Evolutionary conservation across 1,140 invertebrate species (phyloP).

Genomic region (Aplysia californica): DNA sequence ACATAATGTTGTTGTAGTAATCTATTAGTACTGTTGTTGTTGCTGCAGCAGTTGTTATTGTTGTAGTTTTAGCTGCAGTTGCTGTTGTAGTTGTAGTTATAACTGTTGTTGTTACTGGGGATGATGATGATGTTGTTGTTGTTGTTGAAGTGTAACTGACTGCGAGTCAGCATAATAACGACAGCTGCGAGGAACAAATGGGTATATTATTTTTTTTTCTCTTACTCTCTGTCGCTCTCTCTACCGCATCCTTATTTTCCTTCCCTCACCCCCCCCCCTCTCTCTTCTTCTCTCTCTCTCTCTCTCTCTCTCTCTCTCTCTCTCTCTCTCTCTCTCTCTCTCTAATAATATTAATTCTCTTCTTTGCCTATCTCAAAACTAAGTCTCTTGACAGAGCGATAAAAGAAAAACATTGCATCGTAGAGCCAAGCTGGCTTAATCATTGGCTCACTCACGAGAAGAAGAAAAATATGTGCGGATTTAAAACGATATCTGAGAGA

Average conservation of each 20-base stretch:
- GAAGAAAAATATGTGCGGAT: too few relatives aligned
- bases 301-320: not conserved
- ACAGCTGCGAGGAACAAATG: too few relatives aligned
- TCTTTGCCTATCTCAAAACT: too few relatives aligned
- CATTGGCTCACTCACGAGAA: too few relatives aligned
- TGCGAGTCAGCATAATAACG: not conserved
- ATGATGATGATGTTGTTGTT: not conserved
- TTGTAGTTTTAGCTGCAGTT: not conserved
- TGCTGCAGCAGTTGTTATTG: not conserved
- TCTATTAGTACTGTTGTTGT: too few relatives aligned
- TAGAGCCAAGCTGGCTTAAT: too few relatives aligned
- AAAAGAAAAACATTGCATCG: too few relatives aligned
- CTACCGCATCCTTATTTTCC: not conserved
- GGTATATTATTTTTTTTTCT: too few relatives aligned
- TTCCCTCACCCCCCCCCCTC: not conserved
- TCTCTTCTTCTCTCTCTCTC: not conserved
- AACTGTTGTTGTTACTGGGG: not conserved
- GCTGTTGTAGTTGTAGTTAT: not conserved
- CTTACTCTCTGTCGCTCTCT: not conserved
- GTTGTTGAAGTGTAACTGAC: not conserved
- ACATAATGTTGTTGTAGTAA: too few relatives aligned
- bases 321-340: conserved; percentile 4
- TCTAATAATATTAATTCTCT: too few relatives aligned
- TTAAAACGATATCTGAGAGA: too few relatives aligned
- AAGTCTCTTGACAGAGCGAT: too few relatives aligned